Base-by-base conservation (phyloP, 2,888 invertebrate species). In the Rhogogaster chlorosoma region DNA sequence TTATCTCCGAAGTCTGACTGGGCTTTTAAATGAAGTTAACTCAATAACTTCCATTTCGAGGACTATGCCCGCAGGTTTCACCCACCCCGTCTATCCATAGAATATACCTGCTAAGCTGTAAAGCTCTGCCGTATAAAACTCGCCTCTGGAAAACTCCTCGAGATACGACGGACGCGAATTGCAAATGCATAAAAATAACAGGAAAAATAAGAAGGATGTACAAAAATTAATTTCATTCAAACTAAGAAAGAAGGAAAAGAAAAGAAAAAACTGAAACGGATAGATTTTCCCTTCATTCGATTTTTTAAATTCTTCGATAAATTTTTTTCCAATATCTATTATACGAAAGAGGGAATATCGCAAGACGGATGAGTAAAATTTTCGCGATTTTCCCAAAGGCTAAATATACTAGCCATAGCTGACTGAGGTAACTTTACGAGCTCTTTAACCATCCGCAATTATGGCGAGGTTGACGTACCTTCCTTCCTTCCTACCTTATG, bases 381-480 rank as follows among this genome's bases (percentile, higher is more conserved):
- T 15, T 45, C 45, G 45, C 45, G 45, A 45, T 45, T 45, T 45
- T 45, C 3, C 12, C 45, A 3, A 45, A 45, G 2, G 5, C 36
- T 5, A 5, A 36, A 29, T 22, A 22, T 22, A 22, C 3, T 64
- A 29, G 12, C 9, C 64, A 64, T 4, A 32, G 67, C 32, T 32
- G 38, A n/a, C 29, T 32, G 77, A 42, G 42, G 53, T 29, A 53
- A 77, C 53, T 77, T 77, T 53, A 77, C 77, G 77, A 77, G 77
- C 53, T 77, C n/a, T 77, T 77, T 77, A 77, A 77, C 77, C 77
- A 77, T 49, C 77, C 53, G 45, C 53, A 77, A 49, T 77, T 77
- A 77, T 77, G 77, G 77, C n/a, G 53, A 77, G 53, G 77, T 49
- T 77, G 77, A 77, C 77, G 77, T 77, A 77, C 77, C 77, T 26